These are phyloP conservation scores for Notarius quadriscutis DNA, from an alignment of 2,113 vertebrate genomes.

Conservation along the genomic window DNA sequence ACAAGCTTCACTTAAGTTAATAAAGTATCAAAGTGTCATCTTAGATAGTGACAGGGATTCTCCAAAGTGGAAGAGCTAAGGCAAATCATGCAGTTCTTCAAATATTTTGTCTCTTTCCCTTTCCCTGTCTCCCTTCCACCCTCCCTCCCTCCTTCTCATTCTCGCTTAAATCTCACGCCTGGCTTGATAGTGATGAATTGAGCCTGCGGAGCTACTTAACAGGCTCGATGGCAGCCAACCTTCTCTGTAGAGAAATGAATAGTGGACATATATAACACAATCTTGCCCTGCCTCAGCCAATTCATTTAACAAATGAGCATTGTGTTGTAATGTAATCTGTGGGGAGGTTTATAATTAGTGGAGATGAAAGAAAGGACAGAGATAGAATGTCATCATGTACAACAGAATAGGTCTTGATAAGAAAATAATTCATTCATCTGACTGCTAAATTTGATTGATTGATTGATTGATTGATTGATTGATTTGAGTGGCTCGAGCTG, in stretches of 20 bases:
- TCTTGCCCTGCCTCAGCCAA: slow-evolving; percentile 31
- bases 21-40: too few species aligned
- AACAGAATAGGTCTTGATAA: neutral
- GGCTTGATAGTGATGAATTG: slow-evolving; percentile 40
- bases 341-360: slow-evolving; percentile 40
- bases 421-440: neutral
- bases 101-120: neutral
- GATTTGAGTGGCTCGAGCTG: neutral
- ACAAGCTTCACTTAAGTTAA: neutral
- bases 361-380: slow-evolving; percentile 1
- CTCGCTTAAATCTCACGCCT: slow-evolving; percentile 11
- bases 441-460: neutral
- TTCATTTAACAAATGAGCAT: slow-evolving; percentile 46
- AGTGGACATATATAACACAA: slow-evolving; percentile 38
- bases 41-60: neutral
- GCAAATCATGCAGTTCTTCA: neutral
- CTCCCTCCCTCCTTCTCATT: neutral
- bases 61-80: neutral
- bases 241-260: slow-evolving; percentile 47
- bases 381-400: neutral
- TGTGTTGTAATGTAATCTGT: slow-evolving; percentile 43
- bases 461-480: neutral
- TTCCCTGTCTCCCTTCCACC: neutral
- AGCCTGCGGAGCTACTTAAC: slow-evolving; percentile 37
- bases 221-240: slow-evolving; percentile 33